Percentiles rank a stretch among this genome's conserved stretches.
These are phyloP conservation scores for Tenthredo scrophulariae DNA, from an alignment of 2,888 invertebrate genomes.

Conservation along the genomic window DNA sequence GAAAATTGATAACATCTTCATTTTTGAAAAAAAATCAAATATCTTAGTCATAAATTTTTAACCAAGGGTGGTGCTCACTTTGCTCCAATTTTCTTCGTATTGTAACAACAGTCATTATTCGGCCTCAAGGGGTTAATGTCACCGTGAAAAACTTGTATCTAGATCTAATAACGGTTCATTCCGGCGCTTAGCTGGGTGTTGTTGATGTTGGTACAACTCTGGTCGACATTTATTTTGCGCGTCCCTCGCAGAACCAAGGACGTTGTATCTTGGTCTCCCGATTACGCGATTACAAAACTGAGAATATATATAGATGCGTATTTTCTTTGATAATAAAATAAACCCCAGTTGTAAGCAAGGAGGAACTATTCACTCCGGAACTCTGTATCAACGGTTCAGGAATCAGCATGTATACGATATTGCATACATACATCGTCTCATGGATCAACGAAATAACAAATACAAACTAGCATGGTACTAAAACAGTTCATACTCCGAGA, in stretches of 20 bases:
- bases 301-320: background rate
- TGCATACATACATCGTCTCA: background rate
- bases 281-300: background rate
- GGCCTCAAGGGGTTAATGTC: background rate
- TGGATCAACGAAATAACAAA: background rate
- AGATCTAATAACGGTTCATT: constrained; percentile 43
- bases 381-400: background rate
- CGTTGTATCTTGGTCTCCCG: background rate
- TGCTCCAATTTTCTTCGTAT: too few relatives aligned
- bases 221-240: background rate
- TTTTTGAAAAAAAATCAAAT: too few relatives aligned
- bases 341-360: too few relatives aligned
- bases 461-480: background rate
- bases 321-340: background rate
- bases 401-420: background rate
- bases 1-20: too few relatives aligned
- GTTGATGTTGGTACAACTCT: background rate
- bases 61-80: too few relatives aligned
- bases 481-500: too few relatives aligned
- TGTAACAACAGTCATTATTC: too few relatives aligned
- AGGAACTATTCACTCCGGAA: too few relatives aligned
- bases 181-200: background rate
- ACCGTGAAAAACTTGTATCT: background rate
- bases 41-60: too few relatives aligned
- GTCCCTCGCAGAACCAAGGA: background rate